Base-by-base conservation (phyloP, 2,797 vertebrate genomes). In the Valencia hispanica region DNA sequence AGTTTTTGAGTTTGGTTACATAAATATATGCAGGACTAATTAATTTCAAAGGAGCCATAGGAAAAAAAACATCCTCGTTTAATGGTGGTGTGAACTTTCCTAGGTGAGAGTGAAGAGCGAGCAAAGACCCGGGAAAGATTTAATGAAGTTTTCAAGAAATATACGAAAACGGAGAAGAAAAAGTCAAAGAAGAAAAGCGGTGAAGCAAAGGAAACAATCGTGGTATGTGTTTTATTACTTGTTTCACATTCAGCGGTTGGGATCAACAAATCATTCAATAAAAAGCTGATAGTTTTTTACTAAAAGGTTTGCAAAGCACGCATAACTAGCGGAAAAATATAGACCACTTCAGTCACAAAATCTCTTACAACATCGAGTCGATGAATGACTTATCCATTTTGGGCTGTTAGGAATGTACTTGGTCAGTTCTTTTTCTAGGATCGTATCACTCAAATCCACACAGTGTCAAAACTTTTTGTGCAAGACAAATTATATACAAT, bases 101-200 rank as follows among this genome's bases (percentile, higher is more conserved):
- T 85, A 98, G 97, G 95, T 93, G 95, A 97, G 85, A 97, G 94
- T 94, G 96, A 98, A 88, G 96, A 96, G 73, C 97, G 96, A 92
- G 95, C 94, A 74, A 97, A 95, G 94, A 97, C 97, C 69, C 97
- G 93, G 89, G 96, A 96, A 81, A 92, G 94, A 75, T 97, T 98
- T 94, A 96, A 98, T 81, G 97, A 97, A 79, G 95, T 97, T 25
- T 95, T 97, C 69, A 97, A 96, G 87, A 95, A 71, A 78, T 96
- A 96, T 83, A 93, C 90, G 68, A 94, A 92, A 20, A 74, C 85
- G 12, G 88, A 93, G 47, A 96, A 95, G 85, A 97, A 96, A 84
- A 96, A 94, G 74, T 77, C 77, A 22, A 97, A 95, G 86, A 96
- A 97, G 87, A 96, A 94, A 83, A 84, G 47, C 65, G 51, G 79